Conservation (phyloP, 2,113 vertebrate species). For the Tonatia bakeri region DNA sequence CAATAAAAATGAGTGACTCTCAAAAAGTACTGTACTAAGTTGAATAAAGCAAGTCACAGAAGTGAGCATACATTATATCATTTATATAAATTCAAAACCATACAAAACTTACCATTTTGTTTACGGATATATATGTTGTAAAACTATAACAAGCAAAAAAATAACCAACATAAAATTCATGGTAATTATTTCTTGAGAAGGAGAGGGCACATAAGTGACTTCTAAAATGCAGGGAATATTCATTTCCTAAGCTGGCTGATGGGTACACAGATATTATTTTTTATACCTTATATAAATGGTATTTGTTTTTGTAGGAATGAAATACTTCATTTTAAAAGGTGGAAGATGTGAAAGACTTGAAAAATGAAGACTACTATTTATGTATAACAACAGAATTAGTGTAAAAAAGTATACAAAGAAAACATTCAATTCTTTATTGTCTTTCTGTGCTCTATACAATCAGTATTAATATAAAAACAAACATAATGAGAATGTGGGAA, state of each 20-base stretch:
- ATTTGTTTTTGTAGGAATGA: constrained; percentile 1
- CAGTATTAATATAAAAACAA: background rate
- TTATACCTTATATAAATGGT: constrained; percentile 37
- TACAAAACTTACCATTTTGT: constrained; percentile 49
- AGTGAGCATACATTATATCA: background rate
- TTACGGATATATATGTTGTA: background rate
- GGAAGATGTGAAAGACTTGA: constrained; percentile 42
- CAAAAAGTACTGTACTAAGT: background rate
- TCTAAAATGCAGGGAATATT: background rate
- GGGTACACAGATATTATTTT: constrained; percentile 7
- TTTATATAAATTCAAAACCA: constrained; percentile 63
- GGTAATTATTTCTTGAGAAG: background rate
- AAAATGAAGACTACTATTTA: constrained; percentile 48
- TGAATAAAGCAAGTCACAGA: constrained; percentile 29
- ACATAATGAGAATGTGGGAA: background rate
- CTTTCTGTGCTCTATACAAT: constrained; percentile 25
- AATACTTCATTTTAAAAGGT: constrained; percentile 44
- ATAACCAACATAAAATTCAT: constrained; percentile 35
- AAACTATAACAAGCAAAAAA: background rate
- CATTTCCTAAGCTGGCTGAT: background rate
- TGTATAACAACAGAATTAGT: constrained; percentile 48
- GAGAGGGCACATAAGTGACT: background rate
- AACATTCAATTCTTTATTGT: constrained; percentile 60
- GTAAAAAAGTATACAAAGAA: constrained; percentile 62
- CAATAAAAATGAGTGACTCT: constrained; percentile 33